Conservation (phyloP, 2,113 vertebrate genomes). For the Gymnocephalus cernua region DNA sequence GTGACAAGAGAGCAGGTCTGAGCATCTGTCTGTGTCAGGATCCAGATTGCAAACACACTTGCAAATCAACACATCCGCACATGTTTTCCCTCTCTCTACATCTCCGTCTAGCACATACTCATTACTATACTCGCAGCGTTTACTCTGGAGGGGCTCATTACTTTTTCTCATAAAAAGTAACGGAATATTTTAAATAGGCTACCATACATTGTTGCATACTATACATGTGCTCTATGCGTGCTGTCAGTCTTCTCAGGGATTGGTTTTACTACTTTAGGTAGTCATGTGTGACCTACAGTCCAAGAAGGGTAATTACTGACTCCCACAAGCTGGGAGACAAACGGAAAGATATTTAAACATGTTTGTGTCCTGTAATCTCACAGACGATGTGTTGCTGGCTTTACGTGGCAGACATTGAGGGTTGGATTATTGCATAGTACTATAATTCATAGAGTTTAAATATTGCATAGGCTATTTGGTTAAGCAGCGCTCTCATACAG, state of each 20-base stretch:
- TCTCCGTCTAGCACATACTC: slow-evolving; percentile 29
- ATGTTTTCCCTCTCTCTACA: slow-evolving; percentile 31
- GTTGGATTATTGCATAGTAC: slow-evolving; percentile 24
- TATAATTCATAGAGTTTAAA: slow-evolving; percentile 34
- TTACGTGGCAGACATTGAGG: neutral
- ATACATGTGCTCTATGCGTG: neutral
- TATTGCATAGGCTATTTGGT: slow-evolving; percentile 26
- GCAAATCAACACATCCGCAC: slow-evolving; percentile 55
- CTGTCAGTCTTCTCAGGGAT: slow-evolving; percentile 7
- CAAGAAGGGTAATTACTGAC: slow-evolving; percentile 52
- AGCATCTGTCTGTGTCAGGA: slow-evolving; percentile 71
- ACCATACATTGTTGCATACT: neutral
- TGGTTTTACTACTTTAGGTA: slow-evolving; percentile 25
- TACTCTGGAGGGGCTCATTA: slow-evolving; percentile 42
- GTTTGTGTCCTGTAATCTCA: slow-evolving; percentile 13
- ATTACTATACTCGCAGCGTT: slow-evolving; percentile 33
- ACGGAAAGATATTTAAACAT: slow-evolving; percentile 22
- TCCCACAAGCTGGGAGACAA: slow-evolving; percentile 34
- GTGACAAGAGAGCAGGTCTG: slow-evolving; percentile 64
- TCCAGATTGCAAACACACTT: slow-evolving; percentile 58
- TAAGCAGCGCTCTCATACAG: slow-evolving; percentile 21
- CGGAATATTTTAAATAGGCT: neutral
- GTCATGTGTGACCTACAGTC: slow-evolving; percentile 49
- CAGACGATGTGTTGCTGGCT: neutral
- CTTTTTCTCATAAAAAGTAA: slow-evolving; percentile 21